Evolutionary conservation across 2,797 vertebrate species (phyloP).

Genomic region (Astyanax mexicanus): DNA sequence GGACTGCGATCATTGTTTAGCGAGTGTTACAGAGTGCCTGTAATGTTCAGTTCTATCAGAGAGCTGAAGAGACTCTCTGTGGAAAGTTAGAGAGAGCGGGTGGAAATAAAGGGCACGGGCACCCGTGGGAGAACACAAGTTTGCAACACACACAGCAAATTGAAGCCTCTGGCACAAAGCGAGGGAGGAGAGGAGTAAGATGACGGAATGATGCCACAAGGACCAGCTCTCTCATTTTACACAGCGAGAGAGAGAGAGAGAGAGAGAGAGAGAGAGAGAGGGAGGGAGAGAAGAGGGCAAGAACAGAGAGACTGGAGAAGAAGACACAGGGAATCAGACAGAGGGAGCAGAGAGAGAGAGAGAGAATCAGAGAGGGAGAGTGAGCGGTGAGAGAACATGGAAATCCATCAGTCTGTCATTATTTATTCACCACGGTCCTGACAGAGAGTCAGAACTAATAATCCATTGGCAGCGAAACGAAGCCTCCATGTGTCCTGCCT

Average conservation of each 20-base stretch:
- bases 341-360: slow-evolving; percentile 34
- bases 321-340: slow-evolving; percentile 26
- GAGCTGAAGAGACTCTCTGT: background rate
- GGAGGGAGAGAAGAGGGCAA: background rate
- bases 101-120: background rate
- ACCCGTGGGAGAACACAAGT: slow-evolving; percentile 22
- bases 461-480: slow-evolving; percentile 54
- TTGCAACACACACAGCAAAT: slow-evolving; percentile 38
- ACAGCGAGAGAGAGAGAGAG: slow-evolving; percentile 24
- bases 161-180: slow-evolving; percentile 33
- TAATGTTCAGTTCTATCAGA: background rate
- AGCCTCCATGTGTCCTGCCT: slow-evolving; percentile 52
- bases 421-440: slow-evolving; percentile 64
- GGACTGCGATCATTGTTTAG: too few species aligned
- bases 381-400: slow-evolving; percentile 50
- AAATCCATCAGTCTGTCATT: slow-evolving; percentile 62
- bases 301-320: background rate
- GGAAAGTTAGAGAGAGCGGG: background rate
- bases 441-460: slow-evolving; percentile 61
- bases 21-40: too few species aligned
- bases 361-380: slow-evolving; percentile 30
- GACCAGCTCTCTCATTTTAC: slow-evolving; percentile 37
- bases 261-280: slow-evolving; percentile 16
- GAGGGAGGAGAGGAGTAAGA: slow-evolving; percentile 44
- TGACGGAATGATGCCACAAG: slow-evolving; percentile 42